Conservation (phyloP, 1,140 invertebrate species). For the Sinonovacula constricta region DNA sequence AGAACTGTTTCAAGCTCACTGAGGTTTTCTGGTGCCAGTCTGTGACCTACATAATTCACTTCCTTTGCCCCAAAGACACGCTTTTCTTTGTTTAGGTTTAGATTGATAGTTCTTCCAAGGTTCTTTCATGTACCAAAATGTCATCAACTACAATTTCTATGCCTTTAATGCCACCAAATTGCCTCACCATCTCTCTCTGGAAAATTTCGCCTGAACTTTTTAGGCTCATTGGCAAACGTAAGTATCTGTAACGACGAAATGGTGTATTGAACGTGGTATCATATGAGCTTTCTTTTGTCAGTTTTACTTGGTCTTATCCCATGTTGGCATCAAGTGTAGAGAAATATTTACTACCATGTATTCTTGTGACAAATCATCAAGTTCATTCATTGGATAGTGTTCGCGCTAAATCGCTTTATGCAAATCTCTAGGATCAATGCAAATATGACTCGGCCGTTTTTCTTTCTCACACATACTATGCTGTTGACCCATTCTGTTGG, state of each 20-base stretch:
- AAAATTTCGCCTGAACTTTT: conserved; percentile 31
- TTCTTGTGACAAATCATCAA: conserved; percentile 48
- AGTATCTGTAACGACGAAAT: no score
- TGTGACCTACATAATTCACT: conserved; percentile 44
- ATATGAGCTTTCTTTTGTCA: conserved; percentile 59
- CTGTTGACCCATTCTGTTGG: conserved; percentile 78
- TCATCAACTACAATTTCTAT: conserved; percentile 39
- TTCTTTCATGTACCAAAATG: conserved; percentile 37
- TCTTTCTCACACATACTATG: no score
- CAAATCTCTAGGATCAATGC: no score
- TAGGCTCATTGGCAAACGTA: no score
- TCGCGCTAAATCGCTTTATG: no score
- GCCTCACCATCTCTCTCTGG: no score
- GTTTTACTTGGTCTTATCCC: conserved; percentile 72
- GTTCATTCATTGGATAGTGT: conserved; percentile 40
- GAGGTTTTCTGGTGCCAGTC: conserved; percentile 38
- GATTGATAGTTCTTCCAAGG: conserved; percentile 52
- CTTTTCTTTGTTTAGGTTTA: conserved; percentile 77
- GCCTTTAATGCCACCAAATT: conserved; percentile 37
- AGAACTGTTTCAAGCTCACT: conserved; percentile 14
- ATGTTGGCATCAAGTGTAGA: no score
- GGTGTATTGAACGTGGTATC: conserved; percentile 71
- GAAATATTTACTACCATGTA: conserved; percentile 58
- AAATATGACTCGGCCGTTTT: no score
- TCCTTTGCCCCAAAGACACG: conserved; percentile 21